These are phyloP conservation scores for Agapostemon virescens DNA, from an alignment of 2,888 invertebrate genomes.

Conservation along the genomic window DNA sequence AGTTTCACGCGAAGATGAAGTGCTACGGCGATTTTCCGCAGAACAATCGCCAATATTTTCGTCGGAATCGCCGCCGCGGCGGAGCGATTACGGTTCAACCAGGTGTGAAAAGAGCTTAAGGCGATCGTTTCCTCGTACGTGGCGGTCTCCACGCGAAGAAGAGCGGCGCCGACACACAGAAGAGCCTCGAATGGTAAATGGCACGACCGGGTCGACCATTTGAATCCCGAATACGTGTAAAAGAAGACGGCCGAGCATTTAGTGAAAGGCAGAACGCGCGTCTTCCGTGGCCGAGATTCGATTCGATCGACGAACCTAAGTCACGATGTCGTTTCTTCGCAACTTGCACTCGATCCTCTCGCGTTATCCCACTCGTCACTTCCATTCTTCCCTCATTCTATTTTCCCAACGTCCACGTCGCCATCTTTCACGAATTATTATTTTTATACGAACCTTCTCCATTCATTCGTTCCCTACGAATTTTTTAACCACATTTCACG, in stretches of 20 bases:
- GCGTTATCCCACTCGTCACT: slow-evolving; percentile 38
- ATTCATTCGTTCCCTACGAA: too few species aligned
- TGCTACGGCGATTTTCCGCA: not conserved
- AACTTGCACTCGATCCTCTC: slow-evolving; percentile 41
- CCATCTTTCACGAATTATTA: not conserved
- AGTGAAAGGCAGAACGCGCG: slow-evolving; percentile 70
- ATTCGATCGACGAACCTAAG: slow-evolving; percentile 66
- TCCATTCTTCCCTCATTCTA: not conserved
- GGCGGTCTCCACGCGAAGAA: slow-evolving; percentile 3
- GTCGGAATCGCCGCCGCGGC: not conserved
- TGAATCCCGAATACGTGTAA: slow-evolving; percentile 70
- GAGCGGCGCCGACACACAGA: slow-evolving; percentile 17
- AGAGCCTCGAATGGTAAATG: slow-evolving; percentile 62
- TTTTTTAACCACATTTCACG: too few species aligned
- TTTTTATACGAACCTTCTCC: too few species aligned
- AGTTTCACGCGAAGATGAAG: not conserved
- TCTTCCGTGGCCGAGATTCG: slow-evolving; percentile 73
- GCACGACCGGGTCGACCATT: slow-evolving; percentile 63
- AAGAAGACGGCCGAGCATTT: slow-evolving; percentile 68
- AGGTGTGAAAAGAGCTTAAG: slow-evolving; percentile 6
- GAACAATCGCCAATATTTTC: not conserved
- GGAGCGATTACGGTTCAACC: not conserved
- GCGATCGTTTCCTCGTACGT: not conserved
- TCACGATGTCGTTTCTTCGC: slow-evolving; percentile 53
- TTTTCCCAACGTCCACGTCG: not conserved